A percentile compares a stretch with the other conserved stretches of the same genome.
Conservation (phyloP, 1,140 invertebrate genomes). For the Oreohelix idahoensis region DNA sequence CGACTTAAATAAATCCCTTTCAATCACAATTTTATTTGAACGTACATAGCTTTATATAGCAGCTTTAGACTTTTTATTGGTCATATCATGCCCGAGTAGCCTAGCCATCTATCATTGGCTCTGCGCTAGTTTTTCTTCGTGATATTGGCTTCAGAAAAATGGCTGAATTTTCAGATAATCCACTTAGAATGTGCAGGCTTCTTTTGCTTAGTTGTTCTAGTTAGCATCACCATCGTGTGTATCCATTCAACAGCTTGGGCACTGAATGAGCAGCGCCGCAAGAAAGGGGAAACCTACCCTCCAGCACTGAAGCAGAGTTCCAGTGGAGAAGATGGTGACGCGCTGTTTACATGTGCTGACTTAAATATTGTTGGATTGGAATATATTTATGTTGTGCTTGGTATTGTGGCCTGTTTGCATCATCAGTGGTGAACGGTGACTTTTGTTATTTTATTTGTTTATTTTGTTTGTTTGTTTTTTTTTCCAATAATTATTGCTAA, state of each 20-base stretch:
- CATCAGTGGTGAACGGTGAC: neutral
- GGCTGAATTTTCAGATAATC: too few relatives aligned
- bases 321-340: slow-evolving; percentile 58
- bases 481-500: neutral
- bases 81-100: too few relatives aligned
- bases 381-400: slow-evolving; percentile 20
- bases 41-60: too few relatives aligned
- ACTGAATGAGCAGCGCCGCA: slow-evolving; percentile 57
- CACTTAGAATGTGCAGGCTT: neutral
- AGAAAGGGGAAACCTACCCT: slow-evolving; percentile 50
- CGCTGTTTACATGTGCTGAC: slow-evolving; percentile 11
- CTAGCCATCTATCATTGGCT: too few relatives aligned
- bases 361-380: slow-evolving; percentile 12
- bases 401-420: neutral
- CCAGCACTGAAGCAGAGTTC: slow-evolving; percentile 47
- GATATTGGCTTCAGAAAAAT: too few relatives aligned
- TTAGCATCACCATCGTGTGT: slow-evolving; percentile 18
- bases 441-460: neutral
- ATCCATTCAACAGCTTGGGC: slow-evolving; percentile 66
- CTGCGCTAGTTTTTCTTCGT: too few relatives aligned
- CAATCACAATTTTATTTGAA: too few relatives aligned
- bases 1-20: too few relatives aligned
- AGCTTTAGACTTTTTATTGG: too few relatives aligned
- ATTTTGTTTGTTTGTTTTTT: neutral
- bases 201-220: neutral